Conservation (phyloP, 2,113 vertebrate genomes). For the Leptobrachium ailaonicum region DNA sequence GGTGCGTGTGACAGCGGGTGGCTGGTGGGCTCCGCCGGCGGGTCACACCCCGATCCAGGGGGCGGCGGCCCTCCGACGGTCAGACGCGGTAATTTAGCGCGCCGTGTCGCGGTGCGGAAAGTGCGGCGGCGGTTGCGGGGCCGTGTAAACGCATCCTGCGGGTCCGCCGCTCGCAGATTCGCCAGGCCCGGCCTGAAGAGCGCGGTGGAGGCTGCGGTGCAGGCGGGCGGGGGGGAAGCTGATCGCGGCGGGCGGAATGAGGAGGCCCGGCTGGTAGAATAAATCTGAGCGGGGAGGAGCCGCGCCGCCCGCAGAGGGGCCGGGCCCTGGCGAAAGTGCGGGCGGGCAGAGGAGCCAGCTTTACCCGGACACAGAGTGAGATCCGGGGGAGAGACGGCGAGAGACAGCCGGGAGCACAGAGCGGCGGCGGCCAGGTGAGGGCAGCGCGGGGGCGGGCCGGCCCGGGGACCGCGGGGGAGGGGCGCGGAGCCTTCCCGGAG, state of each 20-base stretch:
- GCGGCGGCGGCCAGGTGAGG: constrained; percentile 19
- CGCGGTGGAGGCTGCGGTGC: background rate
- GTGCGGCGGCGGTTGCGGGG: background rate
- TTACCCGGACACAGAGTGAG: constrained; percentile 37
- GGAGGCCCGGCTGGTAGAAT: background rate
- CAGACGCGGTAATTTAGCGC: too few relatives aligned
- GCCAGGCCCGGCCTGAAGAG: too few relatives aligned
- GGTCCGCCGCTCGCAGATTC: constrained; percentile 17
- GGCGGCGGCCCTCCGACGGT: too few relatives aligned
- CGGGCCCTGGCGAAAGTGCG: constrained; percentile 18
- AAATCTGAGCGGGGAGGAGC: background rate
- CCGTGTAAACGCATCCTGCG: background rate
- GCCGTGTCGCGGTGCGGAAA: constrained; percentile 20
- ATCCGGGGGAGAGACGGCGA: constrained; percentile 28
- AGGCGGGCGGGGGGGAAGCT: too few relatives aligned
- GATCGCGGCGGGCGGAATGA: background rate
- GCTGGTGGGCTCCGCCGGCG: too few relatives aligned
- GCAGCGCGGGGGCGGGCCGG: too few relatives aligned
- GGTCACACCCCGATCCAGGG: too few relatives aligned
- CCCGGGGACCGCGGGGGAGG: background rate
- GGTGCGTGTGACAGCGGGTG: too few relatives aligned
- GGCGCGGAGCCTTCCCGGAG: too few relatives aligned
- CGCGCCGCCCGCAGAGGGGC: background rate
- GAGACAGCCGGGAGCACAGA: constrained; percentile 15
- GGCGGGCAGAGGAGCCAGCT: background rate